Conservation (phyloP, 2,888 invertebrate genomes). For the Litoditis marina region DNA sequence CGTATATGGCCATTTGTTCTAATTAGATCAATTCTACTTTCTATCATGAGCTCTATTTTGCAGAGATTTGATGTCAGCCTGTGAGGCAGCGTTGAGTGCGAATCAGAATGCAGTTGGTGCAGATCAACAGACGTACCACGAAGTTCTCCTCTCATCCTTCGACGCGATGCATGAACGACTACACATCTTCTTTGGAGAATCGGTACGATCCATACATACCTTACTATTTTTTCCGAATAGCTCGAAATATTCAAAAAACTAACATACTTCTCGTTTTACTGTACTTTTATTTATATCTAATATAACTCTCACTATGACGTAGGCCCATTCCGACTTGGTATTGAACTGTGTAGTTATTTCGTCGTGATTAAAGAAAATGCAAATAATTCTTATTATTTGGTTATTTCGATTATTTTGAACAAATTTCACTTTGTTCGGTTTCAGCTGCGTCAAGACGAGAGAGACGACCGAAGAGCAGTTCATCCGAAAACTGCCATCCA, state of each 20-base stretch:
- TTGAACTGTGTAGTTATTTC: too few relatives aligned
- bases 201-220: constrained; percentile 26
- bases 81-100: constrained; percentile 82
- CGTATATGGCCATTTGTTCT: too few relatives aligned
- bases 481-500: constrained; percentile 43
- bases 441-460: constrained; percentile 33
- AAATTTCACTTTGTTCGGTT: too few relatives aligned
- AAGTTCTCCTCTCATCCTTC: constrained; percentile 62
- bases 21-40: too few relatives aligned
- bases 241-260: constrained; percentile 2
- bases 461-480: constrained; percentile 19
- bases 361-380: too few relatives aligned
- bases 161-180: constrained; percentile 59
- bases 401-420: too few relatives aligned
- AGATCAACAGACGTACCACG: constrained; percentile 89
- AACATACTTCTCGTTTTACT: constrained; percentile 2
- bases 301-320: too few relatives aligned
- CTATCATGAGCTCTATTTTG: constrained; percentile 20
- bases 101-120: constrained; percentile 82
- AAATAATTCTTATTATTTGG: too few relatives aligned
- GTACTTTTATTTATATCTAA: too few relatives aligned
- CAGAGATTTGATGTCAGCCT: constrained; percentile 85
- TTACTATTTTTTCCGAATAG: neutral
- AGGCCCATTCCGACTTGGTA: too few relatives aligned
- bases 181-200: constrained; percentile 50